Percentiles rank a stretch among this genome's conserved stretches.
Conservation (phyloP, 2,113 vertebrate species). For the Sinocyclocheilus rhinocerous region DNA sequence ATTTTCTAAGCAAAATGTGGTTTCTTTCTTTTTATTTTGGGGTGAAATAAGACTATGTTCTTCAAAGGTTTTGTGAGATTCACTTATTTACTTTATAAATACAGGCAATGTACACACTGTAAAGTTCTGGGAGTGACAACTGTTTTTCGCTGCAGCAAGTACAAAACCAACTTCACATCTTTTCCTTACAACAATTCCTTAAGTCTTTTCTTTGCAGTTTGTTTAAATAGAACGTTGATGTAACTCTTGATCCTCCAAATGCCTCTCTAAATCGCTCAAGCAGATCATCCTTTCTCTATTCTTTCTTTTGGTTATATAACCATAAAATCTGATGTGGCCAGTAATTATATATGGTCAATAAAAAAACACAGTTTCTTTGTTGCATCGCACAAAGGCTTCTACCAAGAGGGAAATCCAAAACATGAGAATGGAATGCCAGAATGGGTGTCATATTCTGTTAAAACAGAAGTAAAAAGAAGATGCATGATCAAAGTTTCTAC, state of each 20-base stretch:
- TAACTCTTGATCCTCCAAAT: neutral
- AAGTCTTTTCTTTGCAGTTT: neutral
- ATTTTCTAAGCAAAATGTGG: neutral
- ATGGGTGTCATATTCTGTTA: conserved; percentile 27
- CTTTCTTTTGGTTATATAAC: conserved; percentile 41
- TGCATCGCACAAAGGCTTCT: conserved; percentile 43
- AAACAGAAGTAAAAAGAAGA: conserved; percentile 8
- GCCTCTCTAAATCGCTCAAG: conserved; percentile 41
- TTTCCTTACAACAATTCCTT: neutral
- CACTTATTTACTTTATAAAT: neutral
- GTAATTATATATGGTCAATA: conserved; percentile 45
- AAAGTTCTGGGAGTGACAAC: neutral
- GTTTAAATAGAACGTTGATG: neutral
- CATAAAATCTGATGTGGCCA: conserved; percentile 27
- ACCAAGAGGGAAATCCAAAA: neutral
- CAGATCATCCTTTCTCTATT: conserved; percentile 34
- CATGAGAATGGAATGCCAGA: conserved; percentile 9
- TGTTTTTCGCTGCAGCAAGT: neutral
- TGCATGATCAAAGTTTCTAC: too few species aligned
- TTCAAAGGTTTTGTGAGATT: neutral
- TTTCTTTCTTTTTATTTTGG: neutral
- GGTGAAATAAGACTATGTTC: neutral
- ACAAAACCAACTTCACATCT: neutral
- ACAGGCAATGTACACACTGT: neutral
- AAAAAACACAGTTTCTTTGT: conserved; percentile 35